Percentiles rank a stretch among this genome's conserved stretches.
Evolutionary conservation across 2,113 vertebrate genomes (phyloP).

Genomic region (Poeciliopsis turrubarensis): DNA sequence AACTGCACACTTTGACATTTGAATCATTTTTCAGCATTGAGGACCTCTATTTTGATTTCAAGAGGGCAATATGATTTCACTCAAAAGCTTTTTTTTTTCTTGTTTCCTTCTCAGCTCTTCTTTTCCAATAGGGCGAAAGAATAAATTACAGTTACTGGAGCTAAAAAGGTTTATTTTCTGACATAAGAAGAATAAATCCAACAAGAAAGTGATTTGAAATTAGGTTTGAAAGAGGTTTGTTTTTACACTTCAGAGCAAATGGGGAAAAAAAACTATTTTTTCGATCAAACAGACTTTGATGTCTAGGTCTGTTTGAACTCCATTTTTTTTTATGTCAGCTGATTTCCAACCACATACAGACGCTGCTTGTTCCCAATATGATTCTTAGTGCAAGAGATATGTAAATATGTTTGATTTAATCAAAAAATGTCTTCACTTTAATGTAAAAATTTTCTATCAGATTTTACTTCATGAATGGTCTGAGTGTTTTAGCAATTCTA

Average conservation of each 20-base stretch:
- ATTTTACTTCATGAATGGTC: conserved; percentile 29
- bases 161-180: conserved; percentile 26
- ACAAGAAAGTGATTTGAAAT: conserved; percentile 23
- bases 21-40: conserved; percentile 36
- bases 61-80: conserved; percentile 46
- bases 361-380: conserved; percentile 15
- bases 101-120: conserved; percentile 20
- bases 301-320: conserved; percentile 32
- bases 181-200: conserved; percentile 18
- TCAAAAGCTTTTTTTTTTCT: conserved; percentile 35
- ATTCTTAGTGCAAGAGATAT: no score
- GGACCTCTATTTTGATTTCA: conserved; percentile 39
- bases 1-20: conserved; percentile 56
- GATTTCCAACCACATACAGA: conserved; percentile 33
- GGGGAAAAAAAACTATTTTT: not conserved
- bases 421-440: conserved; percentile 32
- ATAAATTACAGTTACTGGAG: conserved; percentile 39
- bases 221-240: conserved; percentile 11
- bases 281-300: conserved; percentile 29
- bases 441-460: conserved; percentile 50
- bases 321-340: conserved; percentile 27
- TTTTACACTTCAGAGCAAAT: conserved; percentile 19
- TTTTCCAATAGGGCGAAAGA: conserved; percentile 23
- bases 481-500: no score
- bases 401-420: not conserved